A percentile compares a stretch with the other conserved stretches of the same genome.
These are phyloP conservation scores for Sparidentex hasta DNA, from an alignment of 2,797 vertebrate genomes.

Conservation along the genomic window DNA sequence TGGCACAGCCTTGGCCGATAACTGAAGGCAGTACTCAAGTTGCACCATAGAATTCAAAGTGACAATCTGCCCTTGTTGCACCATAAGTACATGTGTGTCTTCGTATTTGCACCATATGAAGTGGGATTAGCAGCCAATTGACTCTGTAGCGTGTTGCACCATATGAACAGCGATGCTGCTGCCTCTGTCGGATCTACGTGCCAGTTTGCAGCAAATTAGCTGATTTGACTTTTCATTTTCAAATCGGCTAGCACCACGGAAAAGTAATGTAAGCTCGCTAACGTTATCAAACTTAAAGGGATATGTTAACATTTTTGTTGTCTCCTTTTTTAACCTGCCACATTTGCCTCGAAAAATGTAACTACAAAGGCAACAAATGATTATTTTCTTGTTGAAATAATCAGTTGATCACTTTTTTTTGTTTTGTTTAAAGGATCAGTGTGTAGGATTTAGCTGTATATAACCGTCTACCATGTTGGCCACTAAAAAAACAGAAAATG, in stretches of 20 bases:
- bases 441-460: too few relatives aligned
- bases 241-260: conserved; percentile 73
- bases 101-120: conserved; percentile 82
- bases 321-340: background rate
- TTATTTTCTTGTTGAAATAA: background rate
- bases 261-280: conserved; percentile 49
- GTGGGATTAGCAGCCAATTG: conserved; percentile 78
- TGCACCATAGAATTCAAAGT: conserved; percentile 79
- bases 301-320: conserved; percentile 39
- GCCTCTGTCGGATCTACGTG: conserved; percentile 40
- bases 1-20: conserved; percentile 77
- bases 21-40: conserved; percentile 81
- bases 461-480: too few relatives aligned
- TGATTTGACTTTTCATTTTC: conserved; percentile 16
- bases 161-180: conserved; percentile 55
- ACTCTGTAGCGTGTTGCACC: conserved; percentile 65
- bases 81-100: conserved; percentile 73
- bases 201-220: conserved; percentile 52
- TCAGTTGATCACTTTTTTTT: background rate
- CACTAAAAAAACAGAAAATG: too few relatives aligned
- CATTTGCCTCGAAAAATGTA: background rate
- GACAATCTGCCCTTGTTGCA: conserved; percentile 83
- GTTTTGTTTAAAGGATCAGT: background rate
- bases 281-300: conserved; percentile 26
- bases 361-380: too few relatives aligned